These are phyloP conservation scores for Apis florea DNA, from an alignment of 1,140 invertebrate species.

Conservation along the genomic window DNA sequence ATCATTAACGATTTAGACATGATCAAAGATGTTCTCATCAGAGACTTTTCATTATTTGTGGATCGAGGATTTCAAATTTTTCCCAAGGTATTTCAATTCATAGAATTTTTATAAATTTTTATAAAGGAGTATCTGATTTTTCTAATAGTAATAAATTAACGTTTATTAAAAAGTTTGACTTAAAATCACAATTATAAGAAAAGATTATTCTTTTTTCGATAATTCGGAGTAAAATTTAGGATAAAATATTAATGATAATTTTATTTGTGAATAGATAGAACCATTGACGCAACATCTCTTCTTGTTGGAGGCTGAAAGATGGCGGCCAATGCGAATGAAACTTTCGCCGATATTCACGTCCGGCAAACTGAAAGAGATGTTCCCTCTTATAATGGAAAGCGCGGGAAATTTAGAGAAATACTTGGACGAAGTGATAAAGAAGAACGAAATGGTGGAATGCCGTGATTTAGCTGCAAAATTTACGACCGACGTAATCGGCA, in stretches of 20 bases:
- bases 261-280: slow-evolving; percentile 42
- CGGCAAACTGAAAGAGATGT: slow-evolving; percentile 70
- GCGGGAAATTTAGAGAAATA: slow-evolving; percentile 72
- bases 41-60: slow-evolving; percentile 78
- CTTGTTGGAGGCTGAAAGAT: slow-evolving; percentile 71
- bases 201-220: too few relatives aligned
- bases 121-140: too few relatives aligned
- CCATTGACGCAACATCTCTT: slow-evolving; percentile 71
- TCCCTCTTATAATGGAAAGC: slow-evolving; percentile 63
- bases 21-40: slow-evolving; percentile 78
- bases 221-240: too few relatives aligned
- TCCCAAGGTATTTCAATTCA: slow-evolving; percentile 52
- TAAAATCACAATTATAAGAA: too few relatives aligned
- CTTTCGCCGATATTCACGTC: slow-evolving; percentile 72
- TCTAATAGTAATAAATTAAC: too few relatives aligned
- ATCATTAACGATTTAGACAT: slow-evolving; percentile 77
- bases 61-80: slow-evolving; percentile 69
- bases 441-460: slow-evolving; percentile 73
- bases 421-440: slow-evolving; percentile 63
- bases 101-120: background rate
- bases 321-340: slow-evolving; percentile 79
- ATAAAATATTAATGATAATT: too few relatives aligned
- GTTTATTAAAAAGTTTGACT: too few relatives aligned
- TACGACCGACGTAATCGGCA: slow-evolving; percentile 81
- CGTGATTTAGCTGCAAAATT: slow-evolving; percentile 78